Evolutionary conservation across 1,140 invertebrate species (phyloP), one percentile per base, ranked within the genome.

Genomic region (Leptinotarsa texana): DNA sequence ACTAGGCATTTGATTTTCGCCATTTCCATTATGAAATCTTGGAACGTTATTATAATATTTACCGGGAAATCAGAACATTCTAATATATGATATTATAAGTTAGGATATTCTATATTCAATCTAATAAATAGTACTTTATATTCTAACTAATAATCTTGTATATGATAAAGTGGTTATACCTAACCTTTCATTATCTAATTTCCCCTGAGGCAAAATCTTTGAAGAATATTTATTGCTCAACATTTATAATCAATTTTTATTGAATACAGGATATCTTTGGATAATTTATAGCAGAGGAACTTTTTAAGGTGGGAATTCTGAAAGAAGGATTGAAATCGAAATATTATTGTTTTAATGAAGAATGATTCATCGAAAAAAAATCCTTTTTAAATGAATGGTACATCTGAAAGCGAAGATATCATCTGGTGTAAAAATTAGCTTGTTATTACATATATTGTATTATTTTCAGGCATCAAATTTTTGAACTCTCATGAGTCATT

Each of bases 141-240:
- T n/a, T 57, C 51, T 18, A 18, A 18, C 15, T 8, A 57, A 57
- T 15, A 57, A 57, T 57, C 51, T 57, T 18, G 51, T 17, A 57
- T 57, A 17, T 57, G 51, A 57, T 57, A 57, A 57, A 57, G 51
- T 57, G n/a, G 51, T 57, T 57, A 57, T 42, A 57, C 51, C 51
- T 57, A 57, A 57, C 51, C 51, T 6, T 57, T 57, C 51, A 57
- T 57, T 57, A 57, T 57, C 51, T 18, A 57, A 57, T 5, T 57
- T 57, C 13, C 13, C 51, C 51, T 8, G n/a, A 57, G 51, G 51
- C 51, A 17, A 57, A 57, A 57, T 57, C 51, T 57, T 57, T 57
- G 51, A 57, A 57, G 51, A 57, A 57, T 57, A 57, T 57, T 57
- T 57, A 57, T 57, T 57, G n/a, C 51, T 57, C 0, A 57, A 57